A percentile compares a stretch with the other conserved stretches of the same genome.
Conservation (phyloP, 2,797 vertebrate genomes). For the Tympanoctomys barrerae region DNA sequence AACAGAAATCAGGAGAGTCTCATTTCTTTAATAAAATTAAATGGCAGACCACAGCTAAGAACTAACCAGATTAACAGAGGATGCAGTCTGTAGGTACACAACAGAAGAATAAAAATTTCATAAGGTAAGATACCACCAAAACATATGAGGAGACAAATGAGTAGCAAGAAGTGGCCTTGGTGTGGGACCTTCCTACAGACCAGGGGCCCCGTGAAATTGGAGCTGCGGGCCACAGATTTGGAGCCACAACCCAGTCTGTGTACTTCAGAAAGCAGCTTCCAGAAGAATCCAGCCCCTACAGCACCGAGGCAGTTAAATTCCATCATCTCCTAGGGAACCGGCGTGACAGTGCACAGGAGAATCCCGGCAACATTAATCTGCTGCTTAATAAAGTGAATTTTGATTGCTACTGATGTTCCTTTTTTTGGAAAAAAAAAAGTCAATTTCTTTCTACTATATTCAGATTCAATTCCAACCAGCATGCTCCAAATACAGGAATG, state of each 20-base stretch:
- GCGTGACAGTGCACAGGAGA: not conserved
- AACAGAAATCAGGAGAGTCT: conserved; percentile 35
- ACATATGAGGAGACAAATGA: not conserved
- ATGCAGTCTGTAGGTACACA: not conserved
- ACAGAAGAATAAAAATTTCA: not conserved
- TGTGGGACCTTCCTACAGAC: conserved; percentile 30
- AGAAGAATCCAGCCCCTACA: not conserved
- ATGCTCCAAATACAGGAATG: not conserved
- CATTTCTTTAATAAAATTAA: conserved; percentile 69
- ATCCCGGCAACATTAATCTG: conserved; percentile 53
- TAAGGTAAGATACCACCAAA: not conserved
- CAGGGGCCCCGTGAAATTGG: conserved; percentile 22
- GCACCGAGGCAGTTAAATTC: conserved; percentile 68
- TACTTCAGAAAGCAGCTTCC: not conserved
- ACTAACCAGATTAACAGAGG: not conserved
- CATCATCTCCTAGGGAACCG: conserved; percentile 70
- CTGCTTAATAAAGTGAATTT: conserved; percentile 67
- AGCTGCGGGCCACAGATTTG: not conserved
- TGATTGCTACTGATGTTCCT: conserved; percentile 48
- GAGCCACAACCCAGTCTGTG: not conserved
- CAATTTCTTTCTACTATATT: conserved; percentile 23
- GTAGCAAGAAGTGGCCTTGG: not conserved
- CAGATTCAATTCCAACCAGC: conserved; percentile 2
- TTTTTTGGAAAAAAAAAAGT: not conserved
- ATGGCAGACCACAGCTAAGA: not conserved